Evolutionary conservation across 2,113 vertebrate species (phyloP).

Genomic region (Camelus dromedarius): DNA sequence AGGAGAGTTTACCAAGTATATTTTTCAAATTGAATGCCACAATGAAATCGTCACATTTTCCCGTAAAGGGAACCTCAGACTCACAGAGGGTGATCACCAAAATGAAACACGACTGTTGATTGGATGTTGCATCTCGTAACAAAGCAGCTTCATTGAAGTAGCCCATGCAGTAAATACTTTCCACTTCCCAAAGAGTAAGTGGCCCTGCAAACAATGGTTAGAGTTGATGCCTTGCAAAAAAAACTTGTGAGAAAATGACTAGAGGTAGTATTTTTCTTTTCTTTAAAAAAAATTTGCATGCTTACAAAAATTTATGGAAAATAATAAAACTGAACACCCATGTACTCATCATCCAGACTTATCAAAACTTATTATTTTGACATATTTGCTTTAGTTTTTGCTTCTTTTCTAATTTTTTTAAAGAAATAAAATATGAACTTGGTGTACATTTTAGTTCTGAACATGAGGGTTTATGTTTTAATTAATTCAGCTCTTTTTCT

Average conservation of each 20-base stretch:
- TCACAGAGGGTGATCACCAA: neutral
- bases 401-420: neutral
- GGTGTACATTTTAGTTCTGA: neutral
- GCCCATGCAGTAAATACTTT: neutral
- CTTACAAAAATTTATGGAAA: neutral
- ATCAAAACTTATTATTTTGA: neutral
- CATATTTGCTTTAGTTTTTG: neutral
- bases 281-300: neutral
- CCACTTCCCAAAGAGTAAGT: neutral
- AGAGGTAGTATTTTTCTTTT: neutral
- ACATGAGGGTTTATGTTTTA: neutral
- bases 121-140: neutral
- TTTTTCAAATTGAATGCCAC: neutral
- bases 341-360: neutral
- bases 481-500: neutral
- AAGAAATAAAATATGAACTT: neutral
- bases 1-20: neutral
- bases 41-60: neutral
- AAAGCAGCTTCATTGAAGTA: neutral
- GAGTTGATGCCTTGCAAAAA: neutral
- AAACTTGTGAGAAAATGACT: neutral
- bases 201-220: neutral
- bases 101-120: neutral
- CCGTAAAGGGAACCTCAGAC: neutral
- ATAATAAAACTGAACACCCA: neutral